Evolutionary conservation across 2,113 vertebrate species (phyloP).

Genomic region (Euleptes europaea): DNA sequence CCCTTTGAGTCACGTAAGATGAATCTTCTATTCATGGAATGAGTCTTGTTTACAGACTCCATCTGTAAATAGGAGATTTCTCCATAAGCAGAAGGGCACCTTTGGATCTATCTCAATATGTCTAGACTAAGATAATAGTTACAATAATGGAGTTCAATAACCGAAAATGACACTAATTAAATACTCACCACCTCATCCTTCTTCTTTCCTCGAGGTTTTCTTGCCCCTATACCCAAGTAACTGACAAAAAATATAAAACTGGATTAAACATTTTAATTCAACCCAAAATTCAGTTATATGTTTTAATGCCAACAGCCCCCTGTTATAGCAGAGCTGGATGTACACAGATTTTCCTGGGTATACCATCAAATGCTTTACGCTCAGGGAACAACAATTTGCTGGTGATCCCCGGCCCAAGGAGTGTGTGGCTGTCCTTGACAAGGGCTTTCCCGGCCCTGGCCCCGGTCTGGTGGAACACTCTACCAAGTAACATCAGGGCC

Average conservation of each 20-base stretch:
- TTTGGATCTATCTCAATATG: background rate
- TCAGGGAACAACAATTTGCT: too few species aligned
- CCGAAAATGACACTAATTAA: slow-evolving; percentile 12
- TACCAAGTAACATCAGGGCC: too few species aligned
- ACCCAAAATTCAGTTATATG: slow-evolving; percentile 30
- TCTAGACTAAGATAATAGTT: slow-evolving; percentile 12
- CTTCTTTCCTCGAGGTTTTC: slow-evolving; percentile 74
- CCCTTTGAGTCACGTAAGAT: too few species aligned
- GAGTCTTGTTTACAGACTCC: too few species aligned
- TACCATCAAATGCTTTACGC: background rate
- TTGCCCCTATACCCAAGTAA: slow-evolving; percentile 73
- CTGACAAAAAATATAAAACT: slow-evolving; percentile 55
- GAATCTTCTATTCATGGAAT: too few species aligned
- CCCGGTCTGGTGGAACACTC: too few species aligned
- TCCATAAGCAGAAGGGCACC: too few species aligned
- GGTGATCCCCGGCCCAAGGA: too few species aligned
- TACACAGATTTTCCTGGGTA: background rate
- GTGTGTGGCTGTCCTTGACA: too few species aligned
- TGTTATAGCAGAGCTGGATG: background rate
- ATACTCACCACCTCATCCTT: slow-evolving; percentile 70
- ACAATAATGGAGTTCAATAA: slow-evolving; percentile 11
- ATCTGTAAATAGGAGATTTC: too few species aligned
- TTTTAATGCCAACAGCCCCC: background rate
- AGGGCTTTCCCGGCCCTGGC: too few species aligned
- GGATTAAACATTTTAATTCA: slow-evolving; percentile 29